Conservation (phyloP, 2,888 invertebrate genomes). For the Melieria crassipennis region DNA sequence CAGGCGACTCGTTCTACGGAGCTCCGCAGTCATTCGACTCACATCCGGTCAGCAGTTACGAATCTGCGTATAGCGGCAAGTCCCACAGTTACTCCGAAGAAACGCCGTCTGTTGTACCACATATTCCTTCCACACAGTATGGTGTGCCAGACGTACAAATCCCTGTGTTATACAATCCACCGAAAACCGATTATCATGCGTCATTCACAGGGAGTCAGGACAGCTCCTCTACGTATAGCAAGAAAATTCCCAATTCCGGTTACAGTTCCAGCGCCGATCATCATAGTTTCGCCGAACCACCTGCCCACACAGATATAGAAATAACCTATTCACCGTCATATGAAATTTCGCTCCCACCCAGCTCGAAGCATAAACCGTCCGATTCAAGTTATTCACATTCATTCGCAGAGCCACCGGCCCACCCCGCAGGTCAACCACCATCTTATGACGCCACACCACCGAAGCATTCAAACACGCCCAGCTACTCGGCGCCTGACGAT, state of each 20-base stretch:
- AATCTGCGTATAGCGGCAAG: constrained; percentile 6
- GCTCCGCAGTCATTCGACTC: not conserved
- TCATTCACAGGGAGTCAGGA: constrained; percentile 34
- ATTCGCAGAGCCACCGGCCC: constrained; percentile 49
- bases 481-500: not conserved
- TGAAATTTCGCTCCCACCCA: constrained; percentile 53
- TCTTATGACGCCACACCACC: constrained; percentile 41
- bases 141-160: constrained; percentile 46
- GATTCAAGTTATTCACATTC: constrained; percentile 22
- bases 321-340: constrained; percentile 59
- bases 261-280: constrained; percentile 44
- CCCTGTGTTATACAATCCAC: constrained; percentile 18
- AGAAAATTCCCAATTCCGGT: constrained; percentile 52
- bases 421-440: constrained; percentile 35
- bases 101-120: constrained; percentile 20
- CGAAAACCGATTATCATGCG: constrained; percentile 19
- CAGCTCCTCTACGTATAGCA: constrained; percentile 52
- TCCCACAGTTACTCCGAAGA: not conserved
- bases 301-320: constrained; percentile 49
- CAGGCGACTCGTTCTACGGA: too few relatives aligned
- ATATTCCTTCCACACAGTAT: constrained; percentile 45
- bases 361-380: constrained; percentile 13
- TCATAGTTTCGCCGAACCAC: constrained; percentile 58
- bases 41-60: constrained; percentile 23
- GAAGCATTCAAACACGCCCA: not conserved